Evolutionary conservation across 2,888 invertebrate genomes (phyloP), one percentile per base, ranked within the genome.

Genomic region (Chymomyza amoena): DNA sequence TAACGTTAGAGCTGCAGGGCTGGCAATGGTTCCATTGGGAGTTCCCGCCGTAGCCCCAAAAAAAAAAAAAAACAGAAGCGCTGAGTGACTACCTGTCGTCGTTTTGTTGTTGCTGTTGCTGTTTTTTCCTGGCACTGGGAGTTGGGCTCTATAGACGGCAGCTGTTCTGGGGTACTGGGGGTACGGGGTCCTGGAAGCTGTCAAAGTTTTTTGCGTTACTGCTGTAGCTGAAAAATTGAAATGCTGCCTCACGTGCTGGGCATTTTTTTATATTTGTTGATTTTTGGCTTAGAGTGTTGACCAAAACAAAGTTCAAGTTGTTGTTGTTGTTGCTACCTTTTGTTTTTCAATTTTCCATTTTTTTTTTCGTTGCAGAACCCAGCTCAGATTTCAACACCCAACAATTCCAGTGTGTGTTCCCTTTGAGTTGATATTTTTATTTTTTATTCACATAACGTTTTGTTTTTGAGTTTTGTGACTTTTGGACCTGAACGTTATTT

Each of bases 281-380:
- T 84, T 84, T 84, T 86, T 87, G 87, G 84, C 87, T 84, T 84
- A 84, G 84, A 86, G 84, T 84, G 87, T 84, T 84, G 87, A 84
- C 84, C 87, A 82, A 84, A 84, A 87, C 77, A 83, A 82, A 84
- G 83, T 85, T 81, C 70, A 72, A 72, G 72, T 76, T 82, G 80
- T 83, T 83, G 83, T 83, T 85, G 52, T n/a, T n/a, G 54, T 54
- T 54, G 54, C 15, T 18, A 16, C 76, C 83, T 80, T 82, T 83
- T 85, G 80, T 83, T 83, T 83, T 83, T 85, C 85, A 85, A 85
- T 83, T 66, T 45, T 45, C 39, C 13, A 45, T 2, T 13, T 45
- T 45, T 25, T 25, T 45, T 45, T 45, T 10, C 13, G 39, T 1
- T 6, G 13, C 4, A 45, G 4, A 45, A 45, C 39, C 39, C 10